Evolutionary conservation across 2,888 invertebrate species (phyloP).

Genomic region (Crepidodera aurea): DNA sequence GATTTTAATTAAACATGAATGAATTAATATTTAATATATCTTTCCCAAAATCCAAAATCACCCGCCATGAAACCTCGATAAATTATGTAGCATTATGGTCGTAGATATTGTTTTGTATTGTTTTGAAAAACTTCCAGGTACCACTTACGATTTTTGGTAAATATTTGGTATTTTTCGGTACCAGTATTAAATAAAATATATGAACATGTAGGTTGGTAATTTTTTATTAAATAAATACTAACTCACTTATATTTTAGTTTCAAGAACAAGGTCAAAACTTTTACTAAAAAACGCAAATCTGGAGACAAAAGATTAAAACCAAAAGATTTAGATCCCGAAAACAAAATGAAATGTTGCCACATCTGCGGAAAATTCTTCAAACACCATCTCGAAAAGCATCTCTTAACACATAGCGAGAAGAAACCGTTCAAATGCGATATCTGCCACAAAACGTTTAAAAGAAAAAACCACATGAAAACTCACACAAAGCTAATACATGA

Average conservation of each 20-base stretch:
- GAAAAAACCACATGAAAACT: constrained; percentile 38
- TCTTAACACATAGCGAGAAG: constrained; percentile 64
- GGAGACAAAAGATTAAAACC: neutral
- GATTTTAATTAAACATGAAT: no score
- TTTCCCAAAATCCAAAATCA: no score
- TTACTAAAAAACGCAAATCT: constrained; percentile 21
- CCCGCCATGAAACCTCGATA: no score
- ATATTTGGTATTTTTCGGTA: no score
- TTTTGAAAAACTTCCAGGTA: no score
- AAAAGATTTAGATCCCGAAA: constrained; percentile 2
- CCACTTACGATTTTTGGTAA: no score
- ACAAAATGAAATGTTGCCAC: constrained; percentile 48
- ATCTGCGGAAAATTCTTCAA: constrained; percentile 60
- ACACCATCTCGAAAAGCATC: constrained; percentile 62
- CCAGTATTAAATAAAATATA: no score
- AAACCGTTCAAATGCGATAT: constrained; percentile 57
- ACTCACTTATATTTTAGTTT: constrained; percentile 52
- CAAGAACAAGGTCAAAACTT: constrained; percentile 23
- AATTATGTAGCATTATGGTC: no score
- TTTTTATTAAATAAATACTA: constrained; percentile 38
- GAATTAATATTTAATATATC: no score
- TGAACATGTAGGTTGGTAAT: no score
- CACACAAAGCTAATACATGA: constrained; percentile 42
- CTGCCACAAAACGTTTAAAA: constrained; percentile 46
- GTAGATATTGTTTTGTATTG: no score